Conservation (phyloP, 2,797 vertebrate species). For the Serranus cabrilla region DNA sequence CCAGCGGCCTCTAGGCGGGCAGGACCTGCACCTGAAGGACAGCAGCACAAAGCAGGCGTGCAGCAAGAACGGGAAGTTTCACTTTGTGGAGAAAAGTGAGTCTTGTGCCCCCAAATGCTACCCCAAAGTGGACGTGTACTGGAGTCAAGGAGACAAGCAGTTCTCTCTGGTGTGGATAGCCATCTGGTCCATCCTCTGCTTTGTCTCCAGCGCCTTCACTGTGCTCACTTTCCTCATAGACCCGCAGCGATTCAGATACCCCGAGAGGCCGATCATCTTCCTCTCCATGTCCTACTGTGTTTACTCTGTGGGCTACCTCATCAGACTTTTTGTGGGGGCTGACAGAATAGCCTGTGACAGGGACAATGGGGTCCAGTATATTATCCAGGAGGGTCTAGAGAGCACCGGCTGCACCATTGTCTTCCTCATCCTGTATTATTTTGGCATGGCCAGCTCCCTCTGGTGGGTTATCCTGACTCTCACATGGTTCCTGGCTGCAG, state of each 20-base stretch:
- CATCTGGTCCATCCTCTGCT: conserved; percentile 96
- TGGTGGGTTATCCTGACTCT: conserved; percentile 99
- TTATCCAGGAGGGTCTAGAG: conserved; percentile 98
- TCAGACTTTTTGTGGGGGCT: conserved; percentile 95
- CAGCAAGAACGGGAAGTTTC: conserved; percentile 94
- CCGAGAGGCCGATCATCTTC: conserved; percentile 98
- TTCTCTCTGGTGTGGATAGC: conserved; percentile 96
- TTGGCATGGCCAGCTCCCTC: conserved; percentile 98
- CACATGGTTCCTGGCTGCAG: conserved; percentile 97
- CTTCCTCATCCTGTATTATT: conserved; percentile 98
- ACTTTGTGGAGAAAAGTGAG: conserved; percentile 95
- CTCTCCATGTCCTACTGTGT: conserved; percentile 99
- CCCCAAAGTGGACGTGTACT: conserved; percentile 95
- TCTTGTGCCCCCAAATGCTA: conserved; percentile 95
- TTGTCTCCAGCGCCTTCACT: conserved; percentile 97
- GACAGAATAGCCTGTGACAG: conserved; percentile 96
- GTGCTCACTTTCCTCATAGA: conserved; percentile 98
- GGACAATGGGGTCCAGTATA: conserved; percentile 94
- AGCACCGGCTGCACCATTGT: conserved; percentile 98
- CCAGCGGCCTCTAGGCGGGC: conserved; percentile 85
- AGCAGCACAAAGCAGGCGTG: conserved; percentile 83
- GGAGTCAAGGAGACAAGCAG: conserved; percentile 95
- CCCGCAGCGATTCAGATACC: conserved; percentile 96
- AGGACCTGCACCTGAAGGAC: conserved; percentile 78
- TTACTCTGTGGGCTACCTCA: conserved; percentile 96